Evolutionary conservation across 2,888 invertebrate genomes (phyloP).

Genomic region (Cosmopolites sordidus): DNA sequence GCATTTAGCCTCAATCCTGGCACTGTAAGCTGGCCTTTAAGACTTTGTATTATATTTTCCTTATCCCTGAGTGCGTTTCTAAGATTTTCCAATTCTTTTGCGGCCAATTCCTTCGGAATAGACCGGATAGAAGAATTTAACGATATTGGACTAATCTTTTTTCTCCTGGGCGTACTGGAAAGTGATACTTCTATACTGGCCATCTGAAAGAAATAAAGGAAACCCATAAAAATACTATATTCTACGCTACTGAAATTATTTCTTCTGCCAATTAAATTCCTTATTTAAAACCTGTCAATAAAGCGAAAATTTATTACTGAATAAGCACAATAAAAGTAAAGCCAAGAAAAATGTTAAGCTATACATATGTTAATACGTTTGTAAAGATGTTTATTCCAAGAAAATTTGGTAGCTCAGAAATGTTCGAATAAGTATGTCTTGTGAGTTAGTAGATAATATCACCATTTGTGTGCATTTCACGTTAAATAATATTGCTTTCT

Average conservation of each 20-base stretch:
- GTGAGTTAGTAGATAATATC: too few species aligned
- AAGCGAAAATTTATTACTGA: background rate
- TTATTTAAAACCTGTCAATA: too few species aligned
- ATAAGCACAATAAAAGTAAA: background rate
- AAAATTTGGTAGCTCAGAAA: too few species aligned
- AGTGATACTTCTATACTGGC: conserved; percentile 80
- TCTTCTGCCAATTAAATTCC: background rate
- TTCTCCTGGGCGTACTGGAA: conserved; percentile 59
- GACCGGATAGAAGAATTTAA: conserved; percentile 43
- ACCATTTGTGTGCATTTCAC: too few species aligned
- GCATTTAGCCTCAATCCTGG: conserved; percentile 53
- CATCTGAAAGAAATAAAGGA: conserved; percentile 56
- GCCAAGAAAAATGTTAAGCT: too few species aligned
- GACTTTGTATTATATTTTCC: conserved; percentile 76
- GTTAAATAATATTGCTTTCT: too few species aligned
- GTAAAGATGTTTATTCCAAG: too few species aligned
- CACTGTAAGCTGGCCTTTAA: conserved; percentile 65
- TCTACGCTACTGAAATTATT: background rate
- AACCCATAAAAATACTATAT: background rate
- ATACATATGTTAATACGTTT: too few species aligned
- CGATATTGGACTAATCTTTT: conserved; percentile 49
- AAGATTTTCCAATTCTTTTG: conserved; percentile 64
- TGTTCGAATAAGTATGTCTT: too few species aligned
- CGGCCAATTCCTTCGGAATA: conserved; percentile 47
- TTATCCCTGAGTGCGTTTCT: conserved; percentile 72